Conservation (phyloP, 1,140 invertebrate species). For the Drosophila guanche region DNA sequence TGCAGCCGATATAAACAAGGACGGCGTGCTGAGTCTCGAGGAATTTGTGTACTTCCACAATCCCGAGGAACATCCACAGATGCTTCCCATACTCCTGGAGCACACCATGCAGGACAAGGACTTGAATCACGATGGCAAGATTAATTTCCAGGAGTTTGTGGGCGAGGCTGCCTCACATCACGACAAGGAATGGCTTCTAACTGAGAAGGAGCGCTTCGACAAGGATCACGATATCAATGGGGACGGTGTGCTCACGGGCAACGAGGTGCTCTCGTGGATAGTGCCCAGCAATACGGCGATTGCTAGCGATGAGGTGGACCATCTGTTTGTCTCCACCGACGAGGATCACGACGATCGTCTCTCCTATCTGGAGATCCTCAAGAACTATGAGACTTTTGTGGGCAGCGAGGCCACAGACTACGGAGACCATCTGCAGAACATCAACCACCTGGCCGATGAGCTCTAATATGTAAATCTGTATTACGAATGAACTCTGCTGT, state of each 20-base stretch:
- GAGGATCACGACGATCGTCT: conserved; percentile 93
- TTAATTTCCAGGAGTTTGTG: conserved; percentile 93
- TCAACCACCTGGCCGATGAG: conserved; percentile 91
- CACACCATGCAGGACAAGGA: conserved; percentile 95
- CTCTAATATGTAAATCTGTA: conserved; percentile 85
- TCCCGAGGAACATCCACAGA: conserved; percentile 96
- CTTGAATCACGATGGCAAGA: conserved; percentile 90
- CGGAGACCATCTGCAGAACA: conserved; percentile 93
- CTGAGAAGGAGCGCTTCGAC: conserved; percentile 96
- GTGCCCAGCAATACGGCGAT: conserved; percentile 96
- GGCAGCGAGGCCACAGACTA: conserved; percentile 98
- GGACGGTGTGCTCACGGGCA: conserved; percentile 91
- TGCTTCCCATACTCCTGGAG: conserved; percentile 93
- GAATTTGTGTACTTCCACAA: conserved; percentile 96
- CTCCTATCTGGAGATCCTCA: conserved; percentile 93
- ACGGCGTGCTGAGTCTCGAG: conserved; percentile 89
- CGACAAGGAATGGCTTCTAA: conserved; percentile 91
- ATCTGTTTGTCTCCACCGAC: conserved; percentile 95
- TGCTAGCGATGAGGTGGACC: conserved; percentile 94
- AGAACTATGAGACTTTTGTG: conserved; percentile 96
- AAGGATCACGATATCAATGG: conserved; percentile 93
- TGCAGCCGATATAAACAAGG: conserved; percentile 93
- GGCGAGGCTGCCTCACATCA: conserved; percentile 89
- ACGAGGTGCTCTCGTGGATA: conserved; percentile 95
- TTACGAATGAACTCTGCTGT: conserved; percentile 22